phyloP scores from a whole-genome alignment of 2,113 vertebrate species.

The Tiliqua scincoides region DNA sequence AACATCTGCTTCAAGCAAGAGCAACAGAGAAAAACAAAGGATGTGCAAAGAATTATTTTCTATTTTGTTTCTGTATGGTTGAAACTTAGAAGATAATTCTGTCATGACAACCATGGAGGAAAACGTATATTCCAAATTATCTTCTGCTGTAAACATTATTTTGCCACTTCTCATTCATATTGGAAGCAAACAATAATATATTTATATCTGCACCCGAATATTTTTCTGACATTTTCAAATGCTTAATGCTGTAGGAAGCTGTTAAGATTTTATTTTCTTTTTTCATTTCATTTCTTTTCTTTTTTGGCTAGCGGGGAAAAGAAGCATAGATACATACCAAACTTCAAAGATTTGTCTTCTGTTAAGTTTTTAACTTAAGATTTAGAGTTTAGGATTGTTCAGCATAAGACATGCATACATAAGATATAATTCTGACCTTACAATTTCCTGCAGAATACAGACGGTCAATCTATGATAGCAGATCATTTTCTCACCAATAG shows the following conservation, averaged over 20 bases:
- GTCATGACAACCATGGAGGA: slow-evolving; percentile 35
- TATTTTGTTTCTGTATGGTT: background rate
- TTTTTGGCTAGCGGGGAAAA: slow-evolving; percentile 61
- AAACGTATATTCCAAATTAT: slow-evolving; percentile 11
- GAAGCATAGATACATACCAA: slow-evolving; percentile 63
- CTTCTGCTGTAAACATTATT: slow-evolving; percentile 54
- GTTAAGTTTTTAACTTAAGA: slow-evolving; percentile 65
- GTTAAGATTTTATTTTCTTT: slow-evolving; percentile 60
- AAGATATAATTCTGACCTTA: slow-evolving; percentile 57
- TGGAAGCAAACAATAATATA: slow-evolving; percentile 41
- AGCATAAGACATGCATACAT: slow-evolving; percentile 65
- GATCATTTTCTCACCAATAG: background rate
- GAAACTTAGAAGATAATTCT: slow-evolving; percentile 19
- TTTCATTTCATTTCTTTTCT: slow-evolving; percentile 36
- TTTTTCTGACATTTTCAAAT: slow-evolving; percentile 64
- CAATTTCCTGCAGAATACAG: slow-evolving; percentile 57
- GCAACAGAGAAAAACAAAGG: slow-evolving; percentile 46
- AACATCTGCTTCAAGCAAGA: slow-evolving; percentile 49
- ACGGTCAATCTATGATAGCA: background rate
- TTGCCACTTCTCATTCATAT: slow-evolving; percentile 60
- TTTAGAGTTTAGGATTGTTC: slow-evolving; percentile 70
- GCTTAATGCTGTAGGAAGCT: slow-evolving; percentile 63
- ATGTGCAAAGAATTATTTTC: slow-evolving; percentile 52
- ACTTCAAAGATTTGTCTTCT: slow-evolving; percentile 72
- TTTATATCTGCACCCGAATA: slow-evolving; percentile 53